Evolutionary conservation across 2,888 invertebrate genomes (phyloP), one percentile per base, ranked within the genome.

Genomic region (Priocnemis perturbator): DNA sequence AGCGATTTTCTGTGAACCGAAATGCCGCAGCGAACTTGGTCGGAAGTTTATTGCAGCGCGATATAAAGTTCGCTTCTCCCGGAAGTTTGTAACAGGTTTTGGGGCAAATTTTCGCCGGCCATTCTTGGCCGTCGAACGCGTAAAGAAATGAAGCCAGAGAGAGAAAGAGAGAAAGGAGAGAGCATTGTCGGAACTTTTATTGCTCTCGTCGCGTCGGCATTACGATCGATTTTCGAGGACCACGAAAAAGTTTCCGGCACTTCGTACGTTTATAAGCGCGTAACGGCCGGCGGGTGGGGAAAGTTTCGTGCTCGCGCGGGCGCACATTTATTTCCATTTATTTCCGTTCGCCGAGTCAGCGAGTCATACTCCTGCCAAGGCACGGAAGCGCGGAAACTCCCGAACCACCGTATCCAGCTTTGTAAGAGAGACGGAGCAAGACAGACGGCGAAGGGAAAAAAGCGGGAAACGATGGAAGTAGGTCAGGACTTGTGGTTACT

Each of bases 321-420:
- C 48, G 48, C 55, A 44, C 62, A 67, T 67, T 63, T 67, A 64
- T 70, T 62, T 67, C 67, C 66, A 58, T 56, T 67, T 50, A 70
- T 62, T 69, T 69, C 52, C 67, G 48, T 65, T 65, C 47, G 57
- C 37, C 37, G 14, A 37, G 37, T 37, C 37, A 37, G 26, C 47
- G 60, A 48, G 23, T 65, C 60, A 48, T 45, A 11, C 44, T 45
- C 21, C 56, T 19, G 21, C 19, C 48, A 3, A 47, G 19, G n/a
- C 48, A 48, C 52, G 23, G 23, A 66, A 9, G 7, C 59, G 45
- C 47, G 56, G 37, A 60, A 68, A 60, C 37, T 65, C 47, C 1
- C 37, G 37, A 37, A 37, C 37, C 7, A 7, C 37, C 11, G 37
- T 3, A 11, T 37, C 37, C 37, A 37, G 37, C 37, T 11, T n/a